Base-by-base conservation (phyloP, 2,888 invertebrate species). In the Anthophora plumipes region DNA sequence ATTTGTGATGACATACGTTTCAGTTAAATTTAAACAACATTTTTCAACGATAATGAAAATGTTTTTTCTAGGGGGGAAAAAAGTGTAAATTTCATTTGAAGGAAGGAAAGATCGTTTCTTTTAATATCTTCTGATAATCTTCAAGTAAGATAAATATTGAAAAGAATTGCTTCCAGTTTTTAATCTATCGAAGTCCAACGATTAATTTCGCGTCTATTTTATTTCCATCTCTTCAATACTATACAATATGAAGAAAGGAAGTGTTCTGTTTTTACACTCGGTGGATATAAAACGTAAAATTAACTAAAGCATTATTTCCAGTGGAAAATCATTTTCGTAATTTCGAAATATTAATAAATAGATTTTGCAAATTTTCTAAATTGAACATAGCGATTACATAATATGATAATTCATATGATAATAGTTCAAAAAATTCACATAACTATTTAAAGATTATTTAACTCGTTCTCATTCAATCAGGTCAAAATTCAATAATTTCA, bases 201-300 rank as follows among this genome's bases (percentile, higher is more conserved):
- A 55, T 72, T 55, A 72, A 72, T 72, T 52, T 50, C 43, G 17
- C 20, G 43, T 48, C 12, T 64, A 69, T 59, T 64, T 55, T 46
- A 64, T 64, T 46, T 50, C 17, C 41, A 17, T 41, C 63, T 63
- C 31, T n/a, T 25, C 20, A 11, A 37, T 64, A 50, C n/a, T 48
- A 1, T 25, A 14, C 7, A 41, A 20, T 14, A 20, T 0, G 8
- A 14, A 0, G 43, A n/a, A 25, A 22, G 55, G 12, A 68, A 43
- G 22, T 8, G 14, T 17, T 60, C 14, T 37, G 59, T 59, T 39
- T 60, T 60, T 43, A 14, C 41, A 43, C 22, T 22, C 20, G 6
- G 41, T 14, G 22, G 22, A n/a, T 22, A 22, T 43, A 17, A 43
- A 60, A 22, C 3, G 22, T 22, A 22, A 14, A 60, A 43, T 17